Conservation (phyloP, 1,140 invertebrate species). For the Zaprionus africanus region DNA sequence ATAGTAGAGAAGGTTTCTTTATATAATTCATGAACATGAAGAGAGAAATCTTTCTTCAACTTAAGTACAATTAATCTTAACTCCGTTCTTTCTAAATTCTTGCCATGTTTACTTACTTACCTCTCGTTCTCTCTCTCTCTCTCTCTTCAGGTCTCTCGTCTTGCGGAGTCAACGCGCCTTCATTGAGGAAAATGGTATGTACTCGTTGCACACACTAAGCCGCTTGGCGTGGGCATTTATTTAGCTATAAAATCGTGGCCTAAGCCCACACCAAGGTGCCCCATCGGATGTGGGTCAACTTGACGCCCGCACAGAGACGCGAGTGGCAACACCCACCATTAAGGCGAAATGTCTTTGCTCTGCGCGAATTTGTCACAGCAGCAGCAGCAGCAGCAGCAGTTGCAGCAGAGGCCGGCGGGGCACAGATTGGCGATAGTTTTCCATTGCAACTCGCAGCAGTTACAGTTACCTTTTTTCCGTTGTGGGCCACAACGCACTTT, state of each 20-base stretch:
- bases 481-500: constrained; percentile 60
- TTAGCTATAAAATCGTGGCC: constrained; percentile 60
- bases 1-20: not conserved
- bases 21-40: not conserved
- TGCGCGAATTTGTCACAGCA: constrained; percentile 70
- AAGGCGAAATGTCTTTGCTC: constrained; percentile 22
- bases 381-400: not conserved
- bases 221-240: constrained; percentile 58
- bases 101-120: constrained; percentile 45
- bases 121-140: constrained; percentile 10
- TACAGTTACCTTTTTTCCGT: constrained; percentile 8
- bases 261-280: constrained; percentile 61
- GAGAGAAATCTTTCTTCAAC: rapidly evolving
- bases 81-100: not conserved
- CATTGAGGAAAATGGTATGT: constrained; percentile 83
- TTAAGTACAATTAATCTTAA: not conserved
- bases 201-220: constrained; percentile 2
- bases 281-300: constrained; percentile 74
- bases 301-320: constrained; percentile 65
- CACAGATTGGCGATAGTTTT: constrained; percentile 22
- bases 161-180: constrained; percentile 83
- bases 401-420: no score
- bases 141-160: constrained; percentile 76
- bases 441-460: constrained; percentile 8
- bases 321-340: constrained; percentile 54